phyloP scores from a whole-genome alignment of 2,888 invertebrate genomes.

The Gryllus longicercus region DNA sequence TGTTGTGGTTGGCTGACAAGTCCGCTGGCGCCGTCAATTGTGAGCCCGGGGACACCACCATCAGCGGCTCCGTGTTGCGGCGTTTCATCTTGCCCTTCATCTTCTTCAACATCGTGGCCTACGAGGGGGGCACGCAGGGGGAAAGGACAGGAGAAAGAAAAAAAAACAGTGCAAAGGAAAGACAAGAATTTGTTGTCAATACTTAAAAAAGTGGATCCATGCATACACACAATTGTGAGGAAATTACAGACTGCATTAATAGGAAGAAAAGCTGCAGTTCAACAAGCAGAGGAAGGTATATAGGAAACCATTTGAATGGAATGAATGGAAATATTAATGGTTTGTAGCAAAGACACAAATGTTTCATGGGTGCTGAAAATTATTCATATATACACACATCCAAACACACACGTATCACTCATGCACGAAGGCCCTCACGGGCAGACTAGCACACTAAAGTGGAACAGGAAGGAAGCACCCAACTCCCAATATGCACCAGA shows the following conservation, averaged over 20 bases:
- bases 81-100: slow-evolving; percentile 94
- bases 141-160: slow-evolving; percentile 44
- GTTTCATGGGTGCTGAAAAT: slow-evolving; percentile 38
- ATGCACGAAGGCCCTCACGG: neutral
- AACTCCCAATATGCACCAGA: slow-evolving; percentile 23
- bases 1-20: slow-evolving; percentile 36
- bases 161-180: slow-evolving; percentile 41
- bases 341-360: slow-evolving; percentile 32
- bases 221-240: slow-evolving; percentile 32
- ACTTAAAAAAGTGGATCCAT: slow-evolving; percentile 34
- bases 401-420: neutral
- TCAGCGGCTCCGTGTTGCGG: slow-evolving; percentile 85
- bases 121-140: slow-evolving; percentile 50
- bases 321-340: slow-evolving; percentile 28
- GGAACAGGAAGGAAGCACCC: neutral
- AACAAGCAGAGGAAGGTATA: slow-evolving; percentile 19
- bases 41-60: slow-evolving; percentile 56
- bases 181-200: slow-evolving; percentile 37
- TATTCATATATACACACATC: neutral
- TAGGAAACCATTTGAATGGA: slow-evolving; percentile 11
- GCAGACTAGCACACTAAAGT: neutral
- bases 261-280: slow-evolving; percentile 33
- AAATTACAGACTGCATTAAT: slow-evolving; percentile 31
- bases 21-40: slow-evolving; percentile 41
- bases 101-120: slow-evolving; percentile 99